phyloP scores from a whole-genome alignment of 92 coral and sea anemone genomes.

The Parazoanthus darwini region DNA sequence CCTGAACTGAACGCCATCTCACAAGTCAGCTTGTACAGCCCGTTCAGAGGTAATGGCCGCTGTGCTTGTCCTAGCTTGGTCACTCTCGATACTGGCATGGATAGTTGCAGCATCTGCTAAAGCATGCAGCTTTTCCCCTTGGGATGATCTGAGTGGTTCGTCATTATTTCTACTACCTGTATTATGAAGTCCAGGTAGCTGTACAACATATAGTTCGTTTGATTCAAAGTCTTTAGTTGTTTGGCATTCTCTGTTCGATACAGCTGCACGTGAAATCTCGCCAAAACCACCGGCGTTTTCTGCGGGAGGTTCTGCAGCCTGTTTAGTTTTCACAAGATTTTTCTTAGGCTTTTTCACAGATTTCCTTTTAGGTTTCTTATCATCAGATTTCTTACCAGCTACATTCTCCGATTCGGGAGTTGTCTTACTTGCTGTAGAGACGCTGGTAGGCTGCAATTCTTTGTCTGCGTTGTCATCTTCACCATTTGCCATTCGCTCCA shows the following conservation, averaged over 20 bases:
- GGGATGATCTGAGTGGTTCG: neutral
- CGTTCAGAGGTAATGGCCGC: neutral
- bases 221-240: neutral
- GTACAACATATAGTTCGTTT: conserved; percentile 1
- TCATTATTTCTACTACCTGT: neutral
- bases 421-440: neutral
- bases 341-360: neutral
- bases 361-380: neutral
- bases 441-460: neutral
- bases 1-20: neutral
- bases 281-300: neutral
- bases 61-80: neutral
- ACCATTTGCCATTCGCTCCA: neutral
- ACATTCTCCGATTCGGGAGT: neutral
- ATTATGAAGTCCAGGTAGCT: conserved; percentile 1
- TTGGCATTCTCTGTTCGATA: neutral
- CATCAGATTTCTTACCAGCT: neutral
- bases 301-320: neutral
- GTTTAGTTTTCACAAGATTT: neutral
- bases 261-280: neutral
- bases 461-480: neutral
- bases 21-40: neutral
- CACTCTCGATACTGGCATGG: neutral
- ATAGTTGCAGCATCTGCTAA: conserved; percentile 3
- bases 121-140: conserved; percentile 28